These are phyloP conservation scores for Setophaga coronata DNA, from an alignment of 2,113 vertebrate species.

Conservation along the genomic window DNA sequence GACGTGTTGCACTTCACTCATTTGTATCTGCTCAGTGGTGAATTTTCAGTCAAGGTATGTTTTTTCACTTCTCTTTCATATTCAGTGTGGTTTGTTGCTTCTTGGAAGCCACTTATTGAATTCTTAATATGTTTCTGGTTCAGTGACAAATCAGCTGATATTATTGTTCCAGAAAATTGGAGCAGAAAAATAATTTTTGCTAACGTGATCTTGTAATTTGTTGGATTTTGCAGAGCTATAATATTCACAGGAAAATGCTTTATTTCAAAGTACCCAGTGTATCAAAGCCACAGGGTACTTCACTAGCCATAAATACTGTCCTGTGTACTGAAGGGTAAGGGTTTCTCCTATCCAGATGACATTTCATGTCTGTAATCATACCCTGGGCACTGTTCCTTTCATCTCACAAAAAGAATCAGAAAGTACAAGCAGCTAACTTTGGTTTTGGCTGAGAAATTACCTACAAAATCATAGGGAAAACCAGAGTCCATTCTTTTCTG, in stretches of 20 bases:
- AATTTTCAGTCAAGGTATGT: conserved; percentile 45
- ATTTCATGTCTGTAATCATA: background rate
- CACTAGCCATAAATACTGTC: background rate
- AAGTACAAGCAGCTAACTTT: background rate
- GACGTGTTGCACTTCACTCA: background rate
- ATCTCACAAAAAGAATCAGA: background rate
- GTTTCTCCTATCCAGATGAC: background rate
- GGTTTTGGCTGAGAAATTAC: background rate
- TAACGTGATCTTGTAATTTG: background rate
- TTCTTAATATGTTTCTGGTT: background rate
- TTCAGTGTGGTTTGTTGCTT: background rate
- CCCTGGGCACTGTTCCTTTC: fast-evolving
- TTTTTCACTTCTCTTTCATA: background rate
- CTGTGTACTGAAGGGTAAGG: background rate
- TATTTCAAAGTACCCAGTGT: background rate
- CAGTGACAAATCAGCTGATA: background rate
- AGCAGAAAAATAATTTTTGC: background rate
- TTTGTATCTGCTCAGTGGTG: background rate
- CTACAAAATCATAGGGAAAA: background rate
- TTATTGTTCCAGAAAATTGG: background rate
- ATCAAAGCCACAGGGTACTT: background rate
- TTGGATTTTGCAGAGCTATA: background rate
- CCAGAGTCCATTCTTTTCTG: background rate
- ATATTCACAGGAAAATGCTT: background rate
- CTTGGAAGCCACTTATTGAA: background rate